Base-by-base conservation (phyloP, 2,888 invertebrate genomes). In the Salticus scenicus region DNA sequence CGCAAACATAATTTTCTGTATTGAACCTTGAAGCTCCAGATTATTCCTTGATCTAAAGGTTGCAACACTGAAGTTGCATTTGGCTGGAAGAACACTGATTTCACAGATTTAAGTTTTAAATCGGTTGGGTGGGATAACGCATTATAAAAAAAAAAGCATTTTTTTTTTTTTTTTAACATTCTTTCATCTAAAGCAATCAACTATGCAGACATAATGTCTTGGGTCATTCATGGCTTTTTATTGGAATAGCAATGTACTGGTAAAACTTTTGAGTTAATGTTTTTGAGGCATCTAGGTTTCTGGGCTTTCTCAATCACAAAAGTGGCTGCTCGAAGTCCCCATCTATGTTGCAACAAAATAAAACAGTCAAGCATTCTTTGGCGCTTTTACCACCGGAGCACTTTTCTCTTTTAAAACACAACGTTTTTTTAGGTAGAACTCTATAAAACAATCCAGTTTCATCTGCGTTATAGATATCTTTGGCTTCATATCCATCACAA, bases 151-250 rank as follows among this genome's bases (percentile, higher is more conserved):
- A 69, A 69, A 69, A 14, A 69, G 33, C 69, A 69, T 2, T 27
- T 5, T 20, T 8, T 28, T 27, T 66, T 7, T 66, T 7, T 27
- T 66, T 1, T 27, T 5, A 66, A 66, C 66, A 37, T 70, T 70
- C 41, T 33, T 30, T 70, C 24, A 70, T 70, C 41, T n/a, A 70
- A n/a, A 33, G 12, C 70, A 70, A 66, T 66, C 10, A 66, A 28
- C 66, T 27, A 66, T 28, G 8, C 30, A 12, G 66, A 66, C 66
- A 66, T 70, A 17, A 70, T 70, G 41, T n/a, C n/a, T 70, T 37
- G 70, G 31, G 37, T 70, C 70, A 70, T 70, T n/a, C 70, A 70
- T 70, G 70, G 37, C 70, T 37, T 70, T 70, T 70, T 70, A n/a
- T 30, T 37, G 70, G 41, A 70, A 70, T 37, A 70, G 41, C 41